Evolutionary conservation across 2,888 invertebrate species (phyloP), one percentile per base, ranked within the genome.

Genomic region (Lasioglossum morio): DNA sequence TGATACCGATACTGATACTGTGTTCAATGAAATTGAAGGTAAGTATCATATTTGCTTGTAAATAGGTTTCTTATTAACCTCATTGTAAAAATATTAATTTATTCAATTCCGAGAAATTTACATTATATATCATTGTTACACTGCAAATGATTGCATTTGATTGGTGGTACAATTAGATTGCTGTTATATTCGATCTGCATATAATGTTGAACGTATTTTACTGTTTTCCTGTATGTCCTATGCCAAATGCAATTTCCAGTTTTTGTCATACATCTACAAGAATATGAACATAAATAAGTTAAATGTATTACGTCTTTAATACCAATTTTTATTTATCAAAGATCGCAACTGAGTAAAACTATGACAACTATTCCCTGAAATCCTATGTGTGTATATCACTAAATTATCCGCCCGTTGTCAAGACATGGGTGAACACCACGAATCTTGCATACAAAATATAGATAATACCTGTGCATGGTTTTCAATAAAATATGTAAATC

Each of bases 161-260:
- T 92, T 87, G 89, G 90, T 89, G 94, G 94, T 92, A 94, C 89
- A 93, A 95, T 94, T 92, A 94, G 90, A 91, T 94, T 92, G 92
- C 94, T 94, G 89, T 92, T 93, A 91, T 96, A 97, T 84, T 96
- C 95, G 91, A 95, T 96, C 89, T 96, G 92, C 97, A 98, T 97
- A 91, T 96, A 96, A 93, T 96, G 96, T 95, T 98, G 98, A 53
- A 97, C 96, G 90, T 96, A 95, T 91, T 96, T 96, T 76, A 97
- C 94, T 88, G 98, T 96, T 92, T 95, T 95, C 91, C 96, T 95
- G 94, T 97, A 98, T 16, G 97, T 97, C 89, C 96, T 94, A 94
- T 96, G 97, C 98, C 98, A 98, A 84, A 93, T 91, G 92, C 96
- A 96, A 91, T 94, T 95, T 88, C 94, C 94, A 90, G 95, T 94